Evolutionary conservation across 2,113 vertebrate species (phyloP).

Genomic region (Scomber colias): DNA sequence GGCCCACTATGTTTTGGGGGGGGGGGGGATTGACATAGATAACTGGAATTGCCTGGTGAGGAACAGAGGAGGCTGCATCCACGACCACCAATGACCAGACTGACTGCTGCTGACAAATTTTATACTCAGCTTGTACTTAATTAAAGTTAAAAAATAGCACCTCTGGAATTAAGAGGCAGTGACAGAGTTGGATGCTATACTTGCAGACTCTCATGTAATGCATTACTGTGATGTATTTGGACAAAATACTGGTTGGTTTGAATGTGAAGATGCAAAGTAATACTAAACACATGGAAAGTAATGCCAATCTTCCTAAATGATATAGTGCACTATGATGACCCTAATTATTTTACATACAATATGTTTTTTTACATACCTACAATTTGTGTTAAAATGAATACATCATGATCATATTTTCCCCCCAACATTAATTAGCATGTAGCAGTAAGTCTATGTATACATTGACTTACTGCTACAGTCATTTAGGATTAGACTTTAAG

Average conservation of each 20-base stretch:
- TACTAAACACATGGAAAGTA: no score
- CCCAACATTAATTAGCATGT: no score
- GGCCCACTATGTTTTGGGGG: not conserved
- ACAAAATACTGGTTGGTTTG: not conserved
- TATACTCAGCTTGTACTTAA: not conserved
- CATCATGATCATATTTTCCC: no score
- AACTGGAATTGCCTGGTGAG: conserved; percentile 19
- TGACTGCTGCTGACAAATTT: conserved; percentile 18
- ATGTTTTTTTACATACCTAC: no score
- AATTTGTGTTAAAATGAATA: no score
- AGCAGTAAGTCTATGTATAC: no score
- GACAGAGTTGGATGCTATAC: conserved; percentile 8
- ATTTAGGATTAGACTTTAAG: not conserved
- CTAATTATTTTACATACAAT: no score
- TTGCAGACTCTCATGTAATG: not conserved
- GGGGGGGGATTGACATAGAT: conserved; percentile 11
- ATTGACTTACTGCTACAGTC: no score
- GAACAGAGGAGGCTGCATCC: not conserved
- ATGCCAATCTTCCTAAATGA: no score
- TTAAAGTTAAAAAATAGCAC: not conserved
- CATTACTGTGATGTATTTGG: not conserved
- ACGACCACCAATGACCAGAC: not conserved
- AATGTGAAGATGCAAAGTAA: no score
- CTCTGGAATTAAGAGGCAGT: not conserved
- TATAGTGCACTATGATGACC: no score